A percentile compares a stretch with the other conserved stretches of the same genome.
These are phyloP conservation scores for Jaculus jaculus DNA, from an alignment of 2,113 vertebrate genomes.

Conservation along the genomic window DNA sequence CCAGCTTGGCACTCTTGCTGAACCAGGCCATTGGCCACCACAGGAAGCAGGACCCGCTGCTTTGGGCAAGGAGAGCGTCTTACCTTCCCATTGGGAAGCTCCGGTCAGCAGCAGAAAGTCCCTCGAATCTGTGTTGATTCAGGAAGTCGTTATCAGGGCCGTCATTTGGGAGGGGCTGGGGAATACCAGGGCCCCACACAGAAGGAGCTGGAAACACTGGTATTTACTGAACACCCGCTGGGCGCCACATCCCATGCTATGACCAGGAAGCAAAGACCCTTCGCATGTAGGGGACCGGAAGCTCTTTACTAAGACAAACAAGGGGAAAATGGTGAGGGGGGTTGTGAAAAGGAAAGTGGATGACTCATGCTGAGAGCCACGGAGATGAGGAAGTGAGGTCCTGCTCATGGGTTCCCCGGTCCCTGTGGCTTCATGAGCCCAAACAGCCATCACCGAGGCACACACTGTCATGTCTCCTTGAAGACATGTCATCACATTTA, in stretches of 20 bases:
- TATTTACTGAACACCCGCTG: background rate
- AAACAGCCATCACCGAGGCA: background rate
- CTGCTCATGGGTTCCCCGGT: fast-evolving
- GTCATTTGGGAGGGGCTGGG: background rate
- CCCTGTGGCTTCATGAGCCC: too few relatives aligned
- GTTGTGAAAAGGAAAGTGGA: too few relatives aligned
- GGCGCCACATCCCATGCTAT: background rate
- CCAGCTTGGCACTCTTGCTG: background rate
- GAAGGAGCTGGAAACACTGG: background rate
- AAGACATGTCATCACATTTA: fast-evolving
- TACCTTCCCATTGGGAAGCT: background rate
- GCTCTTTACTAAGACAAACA: background rate
- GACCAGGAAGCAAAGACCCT: background rate
- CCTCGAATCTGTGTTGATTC: too few relatives aligned
- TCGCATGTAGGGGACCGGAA: background rate
- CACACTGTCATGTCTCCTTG: background rate
- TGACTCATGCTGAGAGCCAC: background rate
- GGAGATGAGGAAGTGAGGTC: background rate
- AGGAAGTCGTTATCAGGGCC: background rate
- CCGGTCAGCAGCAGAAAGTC: too few relatives aligned
- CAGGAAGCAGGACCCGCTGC: background rate
- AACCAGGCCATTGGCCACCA: fast-evolving
- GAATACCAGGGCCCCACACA: fast-evolving
- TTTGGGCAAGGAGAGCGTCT: background rate
- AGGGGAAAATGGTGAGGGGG: background rate